Base-by-base conservation (phyloP, 2,797 vertebrate genomes). In the Meriones psammophilus region DNA sequence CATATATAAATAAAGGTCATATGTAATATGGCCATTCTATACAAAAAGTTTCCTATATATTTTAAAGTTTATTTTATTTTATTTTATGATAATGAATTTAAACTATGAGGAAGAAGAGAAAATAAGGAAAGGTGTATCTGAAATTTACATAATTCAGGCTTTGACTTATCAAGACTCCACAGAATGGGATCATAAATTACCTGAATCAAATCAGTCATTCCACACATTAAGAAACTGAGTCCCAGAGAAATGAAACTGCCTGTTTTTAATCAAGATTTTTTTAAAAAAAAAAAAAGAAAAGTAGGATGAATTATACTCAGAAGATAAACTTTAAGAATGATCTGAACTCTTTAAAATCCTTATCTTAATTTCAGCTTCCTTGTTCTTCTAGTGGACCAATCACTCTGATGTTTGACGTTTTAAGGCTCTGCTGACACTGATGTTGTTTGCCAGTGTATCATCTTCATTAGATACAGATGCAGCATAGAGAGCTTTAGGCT, bases 281-380 rank as follows among this genome's bases (percentile, higher is more conserved):
- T 28, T n/a, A 86, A 42, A 42, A 5, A 58, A 86, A 42, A 42
- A 5, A 58, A 58, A 78, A 77, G 62, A 56, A 69, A 73, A 42
- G 36, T n/a, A 60, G 71, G 50, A 50, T 78, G 33, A 18, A 60
- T 84, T 91, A 69, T 66, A 62, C 6, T 60, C 30, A 73, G 1
- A 89, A 83, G 76, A 89, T 84, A 85, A 89, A 94, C 13, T 80
- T 92, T 54, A 96, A 30, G 56, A 3, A 62, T 66, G 69, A 64
- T 36, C 33, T 62, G 33, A 86, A 1, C 74, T 60, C 17, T 3
- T 17, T 39, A n/a, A 93, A 91, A 64, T 84, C 33, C 17, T 77
- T 64, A 69, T 50, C 58, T 33, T 88, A 88, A 39, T 42, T 81
- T 13, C 3, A 89, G 9, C 24, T 79, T 17, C 64, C 22, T 28